A percentile compares a stretch with the other conserved stretches of the same genome.
Evolutionary conservation across 2,888 invertebrate genomes (phyloP).

Genomic region (Drosophila rubida): DNA sequence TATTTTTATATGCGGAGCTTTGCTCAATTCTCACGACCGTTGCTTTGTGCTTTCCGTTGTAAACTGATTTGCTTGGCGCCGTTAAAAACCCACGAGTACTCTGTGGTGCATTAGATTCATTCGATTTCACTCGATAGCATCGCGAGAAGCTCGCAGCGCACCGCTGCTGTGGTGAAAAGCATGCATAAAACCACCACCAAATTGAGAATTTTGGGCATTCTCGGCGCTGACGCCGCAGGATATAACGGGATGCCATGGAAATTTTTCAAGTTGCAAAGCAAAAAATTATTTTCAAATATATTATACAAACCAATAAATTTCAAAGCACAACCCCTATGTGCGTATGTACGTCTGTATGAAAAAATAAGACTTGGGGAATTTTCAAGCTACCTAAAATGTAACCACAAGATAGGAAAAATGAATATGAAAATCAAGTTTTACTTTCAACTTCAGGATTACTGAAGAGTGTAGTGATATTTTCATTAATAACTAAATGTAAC

Average conservation of each 20-base stretch:
- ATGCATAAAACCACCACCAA: constrained; percentile 23
- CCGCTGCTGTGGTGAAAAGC: constrained; percentile 53
- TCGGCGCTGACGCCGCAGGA: not conserved
- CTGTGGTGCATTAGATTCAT: constrained; percentile 38
- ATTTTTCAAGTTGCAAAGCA: constrained; percentile 40
- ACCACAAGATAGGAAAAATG: too few relatives aligned
- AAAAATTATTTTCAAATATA: constrained; percentile 24
- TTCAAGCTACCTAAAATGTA: constrained; percentile 31
- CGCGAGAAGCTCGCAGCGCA: constrained; percentile 18
- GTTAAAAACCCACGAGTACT: constrained; percentile 44
- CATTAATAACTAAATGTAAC: too few relatives aligned
- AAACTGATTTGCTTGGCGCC: constrained; percentile 82
- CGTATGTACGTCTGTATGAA: constrained; percentile 22
- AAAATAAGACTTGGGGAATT: constrained; percentile 36
- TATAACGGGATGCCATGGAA: constrained; percentile 37
- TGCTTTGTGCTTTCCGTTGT: constrained; percentile 84
- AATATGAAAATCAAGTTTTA: too few relatives aligned
- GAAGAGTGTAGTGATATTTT: too few relatives aligned
- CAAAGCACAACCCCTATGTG: constrained; percentile 6
- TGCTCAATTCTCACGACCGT: constrained; percentile 80
- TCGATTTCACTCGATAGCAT: constrained; percentile 50
- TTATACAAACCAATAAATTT: not conserved
- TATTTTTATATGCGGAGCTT: constrained; percentile 44
- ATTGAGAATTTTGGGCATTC: constrained; percentile 8
- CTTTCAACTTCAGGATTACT: too few relatives aligned